Conservation (phyloP, 2,113 vertebrate genomes). For the Theristicus caerulescens region DNA sequence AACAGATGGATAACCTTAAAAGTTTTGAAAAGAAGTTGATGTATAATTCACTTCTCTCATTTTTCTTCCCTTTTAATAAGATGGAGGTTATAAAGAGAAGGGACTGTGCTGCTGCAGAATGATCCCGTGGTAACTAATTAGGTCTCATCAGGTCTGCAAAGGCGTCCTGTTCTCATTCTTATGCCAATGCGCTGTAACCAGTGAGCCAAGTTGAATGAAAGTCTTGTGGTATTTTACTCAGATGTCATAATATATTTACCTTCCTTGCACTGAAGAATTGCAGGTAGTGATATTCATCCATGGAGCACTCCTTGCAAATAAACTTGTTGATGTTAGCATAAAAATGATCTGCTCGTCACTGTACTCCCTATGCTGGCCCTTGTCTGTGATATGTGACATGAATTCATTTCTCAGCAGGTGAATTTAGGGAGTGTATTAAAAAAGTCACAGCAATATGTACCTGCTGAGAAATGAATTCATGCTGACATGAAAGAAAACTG, state of each 20-base stretch:
- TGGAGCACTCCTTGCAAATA: background rate
- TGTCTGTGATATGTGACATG: background rate
- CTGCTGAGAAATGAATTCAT: too few relatives aligned
- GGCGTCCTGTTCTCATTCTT: background rate
- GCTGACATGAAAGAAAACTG: background rate
- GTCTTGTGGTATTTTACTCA: background rate
- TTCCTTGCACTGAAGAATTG: background rate
- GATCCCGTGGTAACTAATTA: background rate
- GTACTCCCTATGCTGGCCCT: background rate
- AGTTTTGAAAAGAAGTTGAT: background rate
- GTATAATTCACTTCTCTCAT: background rate
- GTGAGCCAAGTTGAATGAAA: background rate
- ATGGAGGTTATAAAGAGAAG: background rate
- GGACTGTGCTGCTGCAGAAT: background rate
- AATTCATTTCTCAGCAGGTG: background rate
- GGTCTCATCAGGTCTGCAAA: background rate
- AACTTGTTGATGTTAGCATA: background rate
- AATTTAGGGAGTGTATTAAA: background rate
- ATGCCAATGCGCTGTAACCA: background rate
- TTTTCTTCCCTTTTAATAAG: background rate
- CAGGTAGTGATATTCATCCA: background rate
- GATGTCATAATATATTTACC: background rate
- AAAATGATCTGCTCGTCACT: background rate
- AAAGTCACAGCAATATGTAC: background rate
- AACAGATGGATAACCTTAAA: background rate